Conservation (phyloP, 2,888 invertebrate species). For the Formica aserva region DNA sequence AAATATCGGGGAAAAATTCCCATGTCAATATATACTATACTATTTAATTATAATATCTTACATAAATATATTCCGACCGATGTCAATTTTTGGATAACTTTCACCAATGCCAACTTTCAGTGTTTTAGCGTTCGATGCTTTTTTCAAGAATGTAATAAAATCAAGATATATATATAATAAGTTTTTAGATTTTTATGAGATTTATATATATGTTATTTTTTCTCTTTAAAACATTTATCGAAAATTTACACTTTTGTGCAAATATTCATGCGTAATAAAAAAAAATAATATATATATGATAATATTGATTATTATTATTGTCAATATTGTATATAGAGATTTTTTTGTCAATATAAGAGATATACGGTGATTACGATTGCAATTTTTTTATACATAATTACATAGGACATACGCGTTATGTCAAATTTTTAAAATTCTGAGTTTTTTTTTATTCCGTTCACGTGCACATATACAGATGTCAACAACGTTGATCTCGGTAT, state of each 20-base stretch:
- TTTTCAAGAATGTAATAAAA: background rate
- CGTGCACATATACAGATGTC: constrained; percentile 16
- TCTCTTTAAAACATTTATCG: background rate
- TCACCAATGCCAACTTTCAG: background rate
- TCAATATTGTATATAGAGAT: no score
- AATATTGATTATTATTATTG: background rate
- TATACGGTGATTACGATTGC: background rate
- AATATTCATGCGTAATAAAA: background rate
- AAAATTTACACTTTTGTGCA: no score
- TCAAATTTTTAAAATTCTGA: background rate
- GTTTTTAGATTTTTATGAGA: background rate
- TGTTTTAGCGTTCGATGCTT: background rate
- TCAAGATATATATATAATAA: background rate
- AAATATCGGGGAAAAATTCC: background rate
- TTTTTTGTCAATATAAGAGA: no score
- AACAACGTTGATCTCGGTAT: constrained; percentile 28
- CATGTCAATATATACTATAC: background rate
- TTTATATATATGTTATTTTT: background rate
- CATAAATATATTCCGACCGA: background rate
- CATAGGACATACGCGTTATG: background rate
- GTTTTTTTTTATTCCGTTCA: constrained; percentile 15
- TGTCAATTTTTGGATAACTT: background rate
- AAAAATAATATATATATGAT: background rate
- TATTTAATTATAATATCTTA: background rate
- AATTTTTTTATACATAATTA: constrained; percentile 8